Evolutionary conservation across 2,113 vertebrate species (phyloP).

Genomic region (Patagioenas fasciata): DNA sequence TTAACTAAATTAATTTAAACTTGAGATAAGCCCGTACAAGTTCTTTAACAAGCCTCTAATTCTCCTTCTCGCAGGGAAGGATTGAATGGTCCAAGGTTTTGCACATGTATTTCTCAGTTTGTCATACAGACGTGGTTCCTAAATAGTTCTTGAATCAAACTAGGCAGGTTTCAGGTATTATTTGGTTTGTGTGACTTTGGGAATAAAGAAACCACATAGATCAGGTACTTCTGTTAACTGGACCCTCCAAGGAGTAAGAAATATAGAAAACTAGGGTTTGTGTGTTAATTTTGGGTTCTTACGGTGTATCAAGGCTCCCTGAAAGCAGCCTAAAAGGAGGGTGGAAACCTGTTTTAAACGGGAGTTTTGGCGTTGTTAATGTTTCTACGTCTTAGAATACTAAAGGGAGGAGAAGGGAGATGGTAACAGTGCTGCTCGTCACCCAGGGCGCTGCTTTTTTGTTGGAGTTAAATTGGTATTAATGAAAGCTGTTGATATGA

Average conservation of each 20-base stretch:
- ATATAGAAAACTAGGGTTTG: neutral
- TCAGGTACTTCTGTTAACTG: neutral
- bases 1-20: neutral
- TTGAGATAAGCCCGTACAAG: neutral
- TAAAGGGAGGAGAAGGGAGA: neutral
- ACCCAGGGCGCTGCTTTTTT: neutral
- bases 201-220: neutral
- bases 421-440: fast-evolving
- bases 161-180: neutral
- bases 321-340: neutral
- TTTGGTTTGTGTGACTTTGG: neutral
- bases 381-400: neutral
- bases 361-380: neutral
- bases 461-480: neutral
- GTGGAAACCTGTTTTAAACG: neutral
- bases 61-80: neutral
- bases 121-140: neutral
- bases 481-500: neutral
- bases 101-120: neutral
- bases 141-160: neutral
- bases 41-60: neutral
- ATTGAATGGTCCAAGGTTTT: neutral
- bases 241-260: neutral
- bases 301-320: neutral
- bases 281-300: neutral